phyloP scores from a whole-genome alignment of 2,888 invertebrate genomes.

The Thecophora atra region DNA sequence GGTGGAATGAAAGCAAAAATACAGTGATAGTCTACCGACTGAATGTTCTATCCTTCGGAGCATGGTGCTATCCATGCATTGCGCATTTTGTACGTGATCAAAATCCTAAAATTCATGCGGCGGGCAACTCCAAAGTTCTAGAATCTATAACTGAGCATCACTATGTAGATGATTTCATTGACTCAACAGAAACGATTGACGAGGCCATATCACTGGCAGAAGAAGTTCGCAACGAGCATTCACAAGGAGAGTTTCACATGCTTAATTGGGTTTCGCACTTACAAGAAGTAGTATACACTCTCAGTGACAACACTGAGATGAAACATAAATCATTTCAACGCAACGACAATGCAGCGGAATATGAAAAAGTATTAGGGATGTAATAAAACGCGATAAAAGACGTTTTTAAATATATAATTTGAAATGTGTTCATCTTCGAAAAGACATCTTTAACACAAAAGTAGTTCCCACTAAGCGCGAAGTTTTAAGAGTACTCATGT shows the following conservation, averaged over 20 bases:
- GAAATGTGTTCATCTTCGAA: slow-evolving; percentile 5
- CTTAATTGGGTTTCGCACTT: slow-evolving; percentile 36
- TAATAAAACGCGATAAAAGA: neutral
- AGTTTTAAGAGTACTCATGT: neutral
- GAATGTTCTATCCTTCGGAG: too few species aligned
- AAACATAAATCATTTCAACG: neutral
- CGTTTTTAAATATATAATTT: neutral
- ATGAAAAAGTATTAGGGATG: slow-evolving; percentile 4
- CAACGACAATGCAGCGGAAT: too few species aligned
- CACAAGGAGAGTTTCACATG: slow-evolving; percentile 37
- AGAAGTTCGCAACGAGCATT: slow-evolving; percentile 22
- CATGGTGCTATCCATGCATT: neutral
- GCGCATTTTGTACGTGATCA: neutral
- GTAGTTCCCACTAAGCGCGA: neutral
- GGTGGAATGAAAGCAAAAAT: slow-evolving; percentile 26
- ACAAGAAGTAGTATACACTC: neutral
- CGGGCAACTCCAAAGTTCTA: neutral
- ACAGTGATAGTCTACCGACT: too few species aligned
- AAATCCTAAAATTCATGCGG: neutral
- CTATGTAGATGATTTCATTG: slow-evolving; percentile 38
- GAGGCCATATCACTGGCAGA: slow-evolving; percentile 28
- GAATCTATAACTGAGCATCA: slow-evolving; percentile 27
- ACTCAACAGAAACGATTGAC: slow-evolving; percentile 31
- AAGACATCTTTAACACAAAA: neutral
- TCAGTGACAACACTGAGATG: neutral